Base-by-base conservation (phyloP, 2,797 vertebrate genomes). In the Orestias chungarensis region DNA sequence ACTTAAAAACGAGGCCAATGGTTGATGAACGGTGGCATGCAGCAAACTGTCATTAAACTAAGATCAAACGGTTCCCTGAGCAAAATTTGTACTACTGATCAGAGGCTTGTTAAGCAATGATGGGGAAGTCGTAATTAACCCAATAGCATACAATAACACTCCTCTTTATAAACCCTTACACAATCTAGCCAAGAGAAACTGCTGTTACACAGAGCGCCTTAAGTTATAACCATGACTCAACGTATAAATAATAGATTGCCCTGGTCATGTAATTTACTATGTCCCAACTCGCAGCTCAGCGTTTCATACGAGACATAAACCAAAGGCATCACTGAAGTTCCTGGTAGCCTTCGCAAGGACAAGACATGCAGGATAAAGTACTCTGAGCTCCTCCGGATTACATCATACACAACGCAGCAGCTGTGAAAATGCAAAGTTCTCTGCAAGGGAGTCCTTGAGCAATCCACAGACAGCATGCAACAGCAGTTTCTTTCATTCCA, bases 401-500 rank as follows among this genome's bases (percentile, higher is more conserved):
- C 89, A 91, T 92, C 77, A 92, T 87, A 89, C 86, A 87, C 82
- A 77, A 78, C 77, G 79, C 46, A 31, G 81, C 74, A 82, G 88
- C 78, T 70, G 82, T 80, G 75, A 84, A 89, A 92, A 92, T 89
- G 82, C 88, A 87, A 87, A 80, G 76, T 88, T 88, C 91, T 90
- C 88, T 87, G 80, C 71, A 78, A 83, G 79, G 71, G 76, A 90
- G 88, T 89, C 83, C 79, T 87, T 78, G 73, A 73, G 64, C 54
- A 49, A 82, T 77, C 71, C 66, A 66, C 74, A 80, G 76, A 35
- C 68, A 79, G 73, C 62, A 52, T 74, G 86, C 73, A 88, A 91
- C 85, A 88, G 82, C 89, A 15, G 66, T 81, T 87, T 89, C 89
- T 87, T 93, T 94, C 91, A 93, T 92, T 91, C 83, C 80, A 40